Percentiles rank a stretch among this genome's conserved stretches.
Conservation (phyloP, 2,113 vertebrate species). For the Cynopterus brachyotis region DNA sequence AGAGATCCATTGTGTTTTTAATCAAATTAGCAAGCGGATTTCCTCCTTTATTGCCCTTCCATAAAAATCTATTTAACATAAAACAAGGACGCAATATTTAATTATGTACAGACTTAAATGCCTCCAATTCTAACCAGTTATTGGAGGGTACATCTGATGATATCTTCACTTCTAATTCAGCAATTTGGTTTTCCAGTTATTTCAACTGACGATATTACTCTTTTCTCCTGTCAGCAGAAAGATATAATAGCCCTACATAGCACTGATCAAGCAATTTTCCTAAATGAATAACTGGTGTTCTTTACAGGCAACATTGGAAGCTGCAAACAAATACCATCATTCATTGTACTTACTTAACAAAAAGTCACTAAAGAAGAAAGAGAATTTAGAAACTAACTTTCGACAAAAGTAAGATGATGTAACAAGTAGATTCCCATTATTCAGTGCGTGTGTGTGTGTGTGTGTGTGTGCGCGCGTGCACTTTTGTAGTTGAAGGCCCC, state of each 20-base stretch:
- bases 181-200: slow-evolving; percentile 65
- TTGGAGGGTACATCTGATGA: slow-evolving; percentile 57
- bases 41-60: slow-evolving; percentile 53
- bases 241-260: neutral
- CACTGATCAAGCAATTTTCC: slow-evolving; percentile 33
- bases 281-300: slow-evolving; percentile 61
- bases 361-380: neutral
- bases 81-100: slow-evolving; percentile 60
- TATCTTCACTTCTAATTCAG: slow-evolving; percentile 61
- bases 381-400: neutral
- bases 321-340: slow-evolving; percentile 48
- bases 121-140: slow-evolving; percentile 69
- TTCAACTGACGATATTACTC: slow-evolving; percentile 58
- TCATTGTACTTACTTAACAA: slow-evolving; percentile 37
- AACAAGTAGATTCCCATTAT: neutral
- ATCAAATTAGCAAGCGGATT: slow-evolving; percentile 69
- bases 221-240: slow-evolving; percentile 33
- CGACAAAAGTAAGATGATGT: neutral
- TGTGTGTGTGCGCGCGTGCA: accelerated
- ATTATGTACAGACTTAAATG: slow-evolving; percentile 49
- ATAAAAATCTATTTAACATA: slow-evolving; percentile 71
- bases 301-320: slow-evolving; percentile 8
- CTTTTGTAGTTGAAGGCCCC: no score
- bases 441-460: neutral
- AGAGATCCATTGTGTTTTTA: slow-evolving; percentile 57